Base-by-base conservation (phyloP, 2,113 vertebrate genomes). In the Trogon surrucura region DNA sequence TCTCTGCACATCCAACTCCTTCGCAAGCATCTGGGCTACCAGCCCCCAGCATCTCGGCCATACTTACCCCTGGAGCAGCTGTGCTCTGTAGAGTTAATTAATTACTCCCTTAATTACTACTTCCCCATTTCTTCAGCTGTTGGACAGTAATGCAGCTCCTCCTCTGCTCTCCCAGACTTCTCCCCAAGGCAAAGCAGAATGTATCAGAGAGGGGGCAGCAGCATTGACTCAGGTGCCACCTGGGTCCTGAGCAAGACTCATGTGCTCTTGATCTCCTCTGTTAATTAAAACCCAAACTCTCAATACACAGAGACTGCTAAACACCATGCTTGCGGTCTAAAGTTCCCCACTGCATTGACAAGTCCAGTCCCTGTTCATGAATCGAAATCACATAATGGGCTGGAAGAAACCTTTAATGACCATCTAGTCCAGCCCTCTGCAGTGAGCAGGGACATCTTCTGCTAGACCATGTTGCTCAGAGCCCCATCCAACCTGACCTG, bases 241-340 rank as follows among this genome's bases (percentile, higher is more conserved):
- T 9, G 9, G 74, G 29, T 17, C 5, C 11, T 1, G 0, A 6
- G 16, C 27, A 44, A 15, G n/a, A 92, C 27, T 13, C 1, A 4
- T 13, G 18, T 5, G 30, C 9, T 15, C 11, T 60, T 45, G 61
- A 23, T 34, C 25, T 79, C 20, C 34, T 85, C 66, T 32, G 1
- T 48, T 36, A 11, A 7, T 38, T 19, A 30, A 88, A 60, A 15
- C 26, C 20, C 77, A 51, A 86, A 41, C 7, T 6, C 11, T 56
- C 13, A 1, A 5, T 5, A 16, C 32, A 6, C 16, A 25, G 44
- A 5, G 44, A 5, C 9, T 23, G 58, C 26, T 47, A 45, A 32
- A 4, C 41, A 36, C 4, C 27, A 57, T 0, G 0, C 12, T 4
- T 30, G 5, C 0, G 3, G 36, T 72, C 3, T 6, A 14, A 17